These are phyloP conservation scores for Leucosticte australis DNA, from an alignment of 2,113 vertebrate species.

Conservation along the genomic window DNA sequence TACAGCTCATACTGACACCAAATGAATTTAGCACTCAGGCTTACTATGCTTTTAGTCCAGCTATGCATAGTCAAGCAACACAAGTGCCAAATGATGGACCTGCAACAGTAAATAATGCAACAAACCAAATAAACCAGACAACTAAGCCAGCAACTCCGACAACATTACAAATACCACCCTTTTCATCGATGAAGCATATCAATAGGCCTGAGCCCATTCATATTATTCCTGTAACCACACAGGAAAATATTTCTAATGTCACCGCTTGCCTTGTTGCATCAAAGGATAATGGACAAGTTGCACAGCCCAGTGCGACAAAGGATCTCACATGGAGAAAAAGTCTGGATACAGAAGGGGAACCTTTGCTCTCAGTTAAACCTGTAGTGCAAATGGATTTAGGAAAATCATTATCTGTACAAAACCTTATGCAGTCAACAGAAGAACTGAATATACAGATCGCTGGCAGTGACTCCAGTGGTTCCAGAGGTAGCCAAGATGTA, in stretches of 20 bases:
- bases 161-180: slow-evolving; percentile 86
- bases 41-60: slow-evolving; percentile 83
- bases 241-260: slow-evolving; percentile 76
- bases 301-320: slow-evolving; percentile 74
- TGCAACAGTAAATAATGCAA: slow-evolving; percentile 69
- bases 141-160: slow-evolving; percentile 79
- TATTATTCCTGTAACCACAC: slow-evolving; percentile 75
- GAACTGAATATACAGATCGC: slow-evolving; percentile 81
- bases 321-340: slow-evolving; percentile 86
- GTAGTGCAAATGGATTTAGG: slow-evolving; percentile 77
- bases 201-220: slow-evolving; percentile 71
- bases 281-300: slow-evolving; percentile 76
- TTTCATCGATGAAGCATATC: slow-evolving; percentile 78
- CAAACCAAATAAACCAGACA: slow-evolving; percentile 81
- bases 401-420: slow-evolving; percentile 93
- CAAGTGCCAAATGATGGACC: slow-evolving; percentile 83
- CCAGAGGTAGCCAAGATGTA: slow-evolving; percentile 77
- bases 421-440: slow-evolving; percentile 84
- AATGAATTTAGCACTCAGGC: slow-evolving; percentile 87
- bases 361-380: slow-evolving; percentile 79
- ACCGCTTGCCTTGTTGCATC: slow-evolving; percentile 79
- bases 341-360: slow-evolving; percentile 86
- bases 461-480: slow-evolving; percentile 85
- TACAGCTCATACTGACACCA: slow-evolving; percentile 89
- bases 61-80: slow-evolving; percentile 78